phyloP scores from a whole-genome alignment of 2,113 vertebrate species.

The Gnathonemus longibarbis region DNA sequence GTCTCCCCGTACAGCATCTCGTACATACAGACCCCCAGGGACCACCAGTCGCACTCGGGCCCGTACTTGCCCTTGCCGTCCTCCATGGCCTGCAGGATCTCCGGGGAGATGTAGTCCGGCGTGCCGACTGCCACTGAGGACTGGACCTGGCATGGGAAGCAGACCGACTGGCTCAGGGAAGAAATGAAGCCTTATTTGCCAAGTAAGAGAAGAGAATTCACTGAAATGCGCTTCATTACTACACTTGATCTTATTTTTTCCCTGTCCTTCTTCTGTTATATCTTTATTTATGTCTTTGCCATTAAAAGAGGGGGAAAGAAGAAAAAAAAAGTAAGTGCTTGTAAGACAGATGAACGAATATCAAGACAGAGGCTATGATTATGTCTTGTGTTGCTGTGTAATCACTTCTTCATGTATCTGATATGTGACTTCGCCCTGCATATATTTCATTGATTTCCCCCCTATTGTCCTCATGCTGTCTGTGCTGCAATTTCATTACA shows the following conservation, averaged over 20 bases:
- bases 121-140: conserved; percentile 91
- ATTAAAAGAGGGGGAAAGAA: neutral
- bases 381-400: neutral
- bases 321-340: no score
- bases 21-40: conserved; percentile 77
- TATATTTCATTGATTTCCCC: no score
- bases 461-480: neutral
- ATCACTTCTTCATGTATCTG: neutral
- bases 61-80: conserved; percentile 97
- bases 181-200: neutral
- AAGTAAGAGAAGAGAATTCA: neutral
- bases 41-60: conserved; percentile 99
- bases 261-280: neutral
- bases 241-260: neutral
- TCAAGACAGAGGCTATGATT: no score
- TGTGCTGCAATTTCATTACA: neutral
- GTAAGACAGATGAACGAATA: no score
- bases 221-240: neutral
- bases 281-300: neutral
- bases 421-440: neutral
- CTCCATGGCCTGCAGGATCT: conserved; percentile 98
- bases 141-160: conserved; percentile 70
- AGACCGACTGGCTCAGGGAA: neutral
- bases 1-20: conserved; percentile 80
- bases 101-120: conserved; percentile 58